Evolutionary conservation across 2,113 vertebrate genomes (phyloP).

Genomic region (Atlantisia rogersi): DNA sequence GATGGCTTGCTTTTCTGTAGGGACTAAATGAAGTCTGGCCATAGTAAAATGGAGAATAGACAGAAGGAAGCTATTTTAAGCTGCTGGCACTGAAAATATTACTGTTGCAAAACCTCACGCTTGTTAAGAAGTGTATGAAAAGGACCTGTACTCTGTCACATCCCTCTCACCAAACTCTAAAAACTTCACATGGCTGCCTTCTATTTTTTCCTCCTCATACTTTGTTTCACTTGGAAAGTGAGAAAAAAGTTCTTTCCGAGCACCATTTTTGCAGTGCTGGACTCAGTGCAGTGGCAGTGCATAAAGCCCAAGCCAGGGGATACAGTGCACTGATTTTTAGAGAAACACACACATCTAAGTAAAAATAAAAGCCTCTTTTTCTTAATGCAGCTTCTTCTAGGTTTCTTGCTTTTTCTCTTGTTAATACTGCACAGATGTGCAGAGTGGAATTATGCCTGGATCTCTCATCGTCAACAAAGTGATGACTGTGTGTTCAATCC

Average conservation of each 20-base stretch:
- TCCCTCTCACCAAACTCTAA: neutral
- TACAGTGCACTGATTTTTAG: neutral
- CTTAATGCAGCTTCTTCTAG: neutral
- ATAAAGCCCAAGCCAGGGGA: neutral
- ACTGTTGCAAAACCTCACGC: neutral
- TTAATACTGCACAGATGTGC: conserved; percentile 27
- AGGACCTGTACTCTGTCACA: neutral
- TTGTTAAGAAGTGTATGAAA: neutral
- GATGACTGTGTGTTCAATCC: neutral
- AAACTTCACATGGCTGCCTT: neutral
- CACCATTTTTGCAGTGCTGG: neutral
- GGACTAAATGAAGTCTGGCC: neutral
- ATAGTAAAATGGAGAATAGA: neutral
- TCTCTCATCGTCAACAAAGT: neutral
- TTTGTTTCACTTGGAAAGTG: neutral
- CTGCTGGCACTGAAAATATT: neutral
- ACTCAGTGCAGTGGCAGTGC: neutral
- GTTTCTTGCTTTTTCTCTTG: neutral
- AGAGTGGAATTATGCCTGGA: neutral
- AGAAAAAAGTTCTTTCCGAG: neutral
- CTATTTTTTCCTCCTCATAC: neutral
- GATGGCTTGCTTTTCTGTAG: neutral
- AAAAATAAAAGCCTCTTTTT: neutral
- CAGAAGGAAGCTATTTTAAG: neutral
- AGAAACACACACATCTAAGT: neutral